Percentiles rank a stretch among this genome's conserved stretches.
These are phyloP conservation scores for Sphenodon punctatus DNA, from an alignment of 2,797 vertebrate genomes.

Conservation along the genomic window DNA sequence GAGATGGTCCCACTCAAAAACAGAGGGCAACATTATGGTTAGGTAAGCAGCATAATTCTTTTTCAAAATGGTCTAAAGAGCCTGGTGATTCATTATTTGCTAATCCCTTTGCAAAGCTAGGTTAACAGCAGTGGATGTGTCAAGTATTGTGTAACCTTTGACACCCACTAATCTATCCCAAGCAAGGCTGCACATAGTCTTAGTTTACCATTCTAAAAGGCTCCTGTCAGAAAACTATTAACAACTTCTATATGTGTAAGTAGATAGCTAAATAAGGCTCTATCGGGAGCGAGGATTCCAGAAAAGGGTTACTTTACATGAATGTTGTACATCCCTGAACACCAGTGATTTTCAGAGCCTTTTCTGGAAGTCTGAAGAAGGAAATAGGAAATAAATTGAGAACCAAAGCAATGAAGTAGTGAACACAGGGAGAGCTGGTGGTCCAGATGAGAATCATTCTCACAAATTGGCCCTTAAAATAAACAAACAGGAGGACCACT, in stretches of 20 bases:
- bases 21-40: not conserved
- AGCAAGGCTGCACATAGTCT: constrained; percentile 37
- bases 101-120: constrained; percentile 54
- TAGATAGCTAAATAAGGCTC: constrained; percentile 17
- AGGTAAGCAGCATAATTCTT: constrained; percentile 5
- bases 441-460: not conserved
- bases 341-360: not conserved
- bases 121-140: constrained; percentile 43
- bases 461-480: not conserved
- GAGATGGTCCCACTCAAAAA: constrained; percentile 31
- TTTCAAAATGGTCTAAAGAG: constrained; percentile 36
- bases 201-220: constrained; percentile 35
- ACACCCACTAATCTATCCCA: constrained; percentile 26
- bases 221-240: constrained; percentile 18
- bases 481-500: not conserved
- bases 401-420: not conserved
- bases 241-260: not conserved
- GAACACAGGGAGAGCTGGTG: not conserved
- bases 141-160: constrained; percentile 42
- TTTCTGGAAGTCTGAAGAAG: not conserved
- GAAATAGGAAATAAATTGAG: accelerated
- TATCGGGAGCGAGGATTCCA: not conserved
- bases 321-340: not conserved
- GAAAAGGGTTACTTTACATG: not conserved
- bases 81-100: constrained; percentile 36